Conservation (phyloP, 2,113 vertebrate species). For the Pogonocichla stellata region DNA sequence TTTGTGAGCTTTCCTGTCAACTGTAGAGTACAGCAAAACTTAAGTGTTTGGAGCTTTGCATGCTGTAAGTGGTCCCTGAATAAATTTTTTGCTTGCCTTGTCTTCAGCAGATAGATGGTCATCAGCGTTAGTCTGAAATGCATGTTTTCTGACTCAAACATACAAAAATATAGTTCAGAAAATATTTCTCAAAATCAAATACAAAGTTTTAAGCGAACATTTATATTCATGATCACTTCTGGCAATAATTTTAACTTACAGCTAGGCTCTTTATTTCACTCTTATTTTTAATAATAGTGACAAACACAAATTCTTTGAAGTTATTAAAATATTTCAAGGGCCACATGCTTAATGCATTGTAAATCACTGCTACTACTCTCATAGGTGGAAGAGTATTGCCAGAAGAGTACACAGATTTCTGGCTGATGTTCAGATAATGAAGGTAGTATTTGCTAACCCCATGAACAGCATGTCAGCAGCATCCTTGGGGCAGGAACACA, state of each 20-base stretch:
- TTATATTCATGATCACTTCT: background rate
- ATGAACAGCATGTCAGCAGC: background rate
- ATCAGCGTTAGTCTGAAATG: background rate
- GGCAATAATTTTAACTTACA: background rate
- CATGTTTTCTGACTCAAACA: background rate
- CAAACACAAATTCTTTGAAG: background rate
- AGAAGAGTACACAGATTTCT: background rate
- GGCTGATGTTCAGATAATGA: background rate
- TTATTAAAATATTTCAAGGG: background rate
- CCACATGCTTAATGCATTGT: background rate
- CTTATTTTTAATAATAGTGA: background rate
- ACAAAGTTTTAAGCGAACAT: background rate
- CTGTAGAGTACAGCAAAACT: background rate
- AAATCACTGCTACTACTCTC: background rate
- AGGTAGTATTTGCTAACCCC: background rate
- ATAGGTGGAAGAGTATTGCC: background rate
- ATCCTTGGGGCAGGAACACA: background rate
- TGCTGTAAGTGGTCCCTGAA: background rate
- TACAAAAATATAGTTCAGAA: background rate
- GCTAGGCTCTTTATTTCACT: background rate
- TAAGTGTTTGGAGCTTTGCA: background rate
- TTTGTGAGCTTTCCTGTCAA: slow-evolving; percentile 1
- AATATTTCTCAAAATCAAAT: background rate
- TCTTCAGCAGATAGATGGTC: background rate
- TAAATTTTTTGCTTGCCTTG: background rate